Base-by-base conservation (phyloP, 2,888 invertebrate genomes). In the Meteorus cinctellus region DNA sequence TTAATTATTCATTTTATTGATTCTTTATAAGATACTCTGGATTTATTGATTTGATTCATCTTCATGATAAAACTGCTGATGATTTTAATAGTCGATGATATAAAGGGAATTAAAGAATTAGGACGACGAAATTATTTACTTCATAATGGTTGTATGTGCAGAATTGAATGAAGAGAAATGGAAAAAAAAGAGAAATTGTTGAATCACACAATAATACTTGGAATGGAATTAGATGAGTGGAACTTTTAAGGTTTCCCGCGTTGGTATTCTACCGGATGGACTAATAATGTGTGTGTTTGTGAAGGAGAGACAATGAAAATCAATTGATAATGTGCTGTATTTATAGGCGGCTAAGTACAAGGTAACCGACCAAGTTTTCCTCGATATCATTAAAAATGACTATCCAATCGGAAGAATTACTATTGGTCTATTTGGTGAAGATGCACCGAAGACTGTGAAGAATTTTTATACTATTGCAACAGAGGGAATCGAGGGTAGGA, bases 371-470 rank as follows among this genome's bases (percentile, higher is more conserved):
- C 94, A 95, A 90, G 95, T 96, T 1, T 97, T 92, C 88, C 93
- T 98, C 80, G 96, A 97, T 86, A 92, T 98, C 10, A 92, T 93
- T 85, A 94, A 94, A 82, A 95, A 94, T 81, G 94, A 93, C 73
- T 92, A 94, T 87, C 90, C 92, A 14, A 89, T 93, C 16, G 98
- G 97, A 0, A 91, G 94, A 79, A 94, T 98, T 74, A 93, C 95
- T 0, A 93, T 98, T 80, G 98, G 97, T 0, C 91, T 98, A n/a
- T 97, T 97, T 90, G 97, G 97, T 0, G 94, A 97, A 79, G 90
- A 94, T 70, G 95, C 94, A 0, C 98, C 98, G 1, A 96, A 94
- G 88, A 95, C 98, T 0, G 96, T 95, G 0, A 92, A 94, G 83
- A 98, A 98, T 89, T 98, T 98, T 86, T 92, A 94, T 80, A 92